These are phyloP conservation scores for Siniperca obscura DNA, from an alignment of 2,797 vertebrate genomes.

Conservation along the genomic window DNA sequence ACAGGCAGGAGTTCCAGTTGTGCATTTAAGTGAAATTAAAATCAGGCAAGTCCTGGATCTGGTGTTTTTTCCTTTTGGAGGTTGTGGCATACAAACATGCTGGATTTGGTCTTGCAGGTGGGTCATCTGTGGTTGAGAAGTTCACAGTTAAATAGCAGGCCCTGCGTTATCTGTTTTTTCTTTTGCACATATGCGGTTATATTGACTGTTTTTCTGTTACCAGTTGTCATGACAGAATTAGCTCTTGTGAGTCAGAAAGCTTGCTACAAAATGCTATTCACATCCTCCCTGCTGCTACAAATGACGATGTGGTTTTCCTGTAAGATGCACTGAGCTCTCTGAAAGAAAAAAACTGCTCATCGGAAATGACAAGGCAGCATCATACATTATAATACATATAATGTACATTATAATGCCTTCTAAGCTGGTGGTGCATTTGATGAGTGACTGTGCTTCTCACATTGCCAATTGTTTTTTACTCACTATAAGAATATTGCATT, in stretches of 20 bases:
- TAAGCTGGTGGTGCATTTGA: neutral
- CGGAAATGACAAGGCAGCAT: neutral
- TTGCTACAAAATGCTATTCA: neutral
- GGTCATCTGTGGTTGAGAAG: constrained; percentile 45
- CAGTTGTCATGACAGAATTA: neutral
- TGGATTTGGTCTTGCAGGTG: neutral
- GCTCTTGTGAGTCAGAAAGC: neutral
- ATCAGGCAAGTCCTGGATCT: neutral
- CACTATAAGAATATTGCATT: neutral
- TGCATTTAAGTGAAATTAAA: neutral
- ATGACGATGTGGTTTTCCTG: constrained; percentile 43
- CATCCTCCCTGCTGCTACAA: neutral
- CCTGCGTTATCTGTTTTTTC: neutral
- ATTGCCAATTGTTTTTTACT: neutral
- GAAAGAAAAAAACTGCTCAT: neutral
- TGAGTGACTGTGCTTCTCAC: neutral
- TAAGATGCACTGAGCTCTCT: neutral
- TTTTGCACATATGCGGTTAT: rapidly evolving
- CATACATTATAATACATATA: too few relatives aligned
- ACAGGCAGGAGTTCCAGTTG: neutral
- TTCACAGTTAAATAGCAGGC: neutral
- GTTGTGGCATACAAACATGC: neutral
- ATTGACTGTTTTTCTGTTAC: neutral
- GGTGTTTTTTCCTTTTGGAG: rapidly evolving
- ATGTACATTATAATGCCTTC: neutral